phyloP scores from a whole-genome alignment of 2,888 invertebrate species.

The Spodoptera littoralis region DNA sequence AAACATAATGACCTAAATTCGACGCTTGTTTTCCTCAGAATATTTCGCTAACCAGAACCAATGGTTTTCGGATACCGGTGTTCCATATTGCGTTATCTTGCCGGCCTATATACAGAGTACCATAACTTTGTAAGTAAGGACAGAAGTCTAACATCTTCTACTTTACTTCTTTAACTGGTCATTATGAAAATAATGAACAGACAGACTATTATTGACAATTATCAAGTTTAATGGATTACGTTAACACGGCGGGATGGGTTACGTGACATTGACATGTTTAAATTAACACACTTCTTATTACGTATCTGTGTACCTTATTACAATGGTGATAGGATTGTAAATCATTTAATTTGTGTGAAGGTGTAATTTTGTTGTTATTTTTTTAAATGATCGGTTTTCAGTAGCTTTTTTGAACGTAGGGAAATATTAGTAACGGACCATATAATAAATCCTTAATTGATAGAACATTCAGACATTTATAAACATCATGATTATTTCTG shows the following conservation, averaged over 20 bases:
- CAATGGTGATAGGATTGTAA: constrained; percentile 7
- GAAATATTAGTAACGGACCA: too few relatives aligned
- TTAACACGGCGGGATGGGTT: too few relatives aligned
- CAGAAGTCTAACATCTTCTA: constrained; percentile 13
- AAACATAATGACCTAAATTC: constrained; percentile 45
- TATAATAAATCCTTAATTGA: too few relatives aligned
- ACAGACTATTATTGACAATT: too few relatives aligned
- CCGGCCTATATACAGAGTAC: constrained; percentile 55
- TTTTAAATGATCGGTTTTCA: constrained; percentile 15
- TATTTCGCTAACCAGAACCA: constrained; percentile 53
- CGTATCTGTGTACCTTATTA: constrained; percentile 2
- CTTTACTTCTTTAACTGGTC: neutral
- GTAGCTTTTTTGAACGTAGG: too few relatives aligned
- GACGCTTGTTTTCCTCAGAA: constrained; percentile 48
- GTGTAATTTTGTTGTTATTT: constrained; percentile 20
- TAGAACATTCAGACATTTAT: too few relatives aligned
- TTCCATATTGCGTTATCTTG: constrained; percentile 61
- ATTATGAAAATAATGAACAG: too few relatives aligned
- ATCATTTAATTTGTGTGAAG: constrained; percentile 13
- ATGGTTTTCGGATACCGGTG: constrained; percentile 59
- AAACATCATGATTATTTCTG: too few relatives aligned
- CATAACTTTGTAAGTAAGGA: neutral
- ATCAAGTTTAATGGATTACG: too few relatives aligned
- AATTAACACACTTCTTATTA: constrained; percentile 27
- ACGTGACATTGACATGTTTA: neutral